Evolutionary conservation across 2,113 vertebrate species (phyloP).

Genomic region (Panthera uncia): DNA sequence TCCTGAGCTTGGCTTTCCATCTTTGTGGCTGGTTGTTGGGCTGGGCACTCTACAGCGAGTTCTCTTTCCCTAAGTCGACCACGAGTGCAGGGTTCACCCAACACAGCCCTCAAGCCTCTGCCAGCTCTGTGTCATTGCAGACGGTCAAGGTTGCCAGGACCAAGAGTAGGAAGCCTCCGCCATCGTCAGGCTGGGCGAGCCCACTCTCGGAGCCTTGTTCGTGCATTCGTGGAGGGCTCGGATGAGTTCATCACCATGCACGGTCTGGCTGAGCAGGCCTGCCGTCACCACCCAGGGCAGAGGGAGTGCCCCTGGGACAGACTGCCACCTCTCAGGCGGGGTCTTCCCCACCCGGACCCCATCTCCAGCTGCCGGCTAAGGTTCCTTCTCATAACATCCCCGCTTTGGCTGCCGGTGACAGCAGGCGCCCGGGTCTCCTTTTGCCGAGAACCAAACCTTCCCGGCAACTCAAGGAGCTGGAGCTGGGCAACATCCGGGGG

Average conservation of each 20-base stretch:
- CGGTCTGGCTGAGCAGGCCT: neutral
- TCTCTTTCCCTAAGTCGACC: neutral
- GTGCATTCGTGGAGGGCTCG: neutral
- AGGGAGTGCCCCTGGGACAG: neutral
- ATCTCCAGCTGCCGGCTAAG: neutral
- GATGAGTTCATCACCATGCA: accelerated
- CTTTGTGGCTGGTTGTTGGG: neutral
- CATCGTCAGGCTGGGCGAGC: accelerated
- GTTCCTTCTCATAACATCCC: neutral
- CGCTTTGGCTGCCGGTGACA: too few relatives aligned
- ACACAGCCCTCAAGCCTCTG: neutral
- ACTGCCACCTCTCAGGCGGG: neutral
- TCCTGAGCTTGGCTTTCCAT: neutral
- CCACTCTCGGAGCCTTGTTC: neutral
- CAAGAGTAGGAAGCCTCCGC: neutral
- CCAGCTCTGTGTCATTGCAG: neutral
- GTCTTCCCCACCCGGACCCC: neutral
- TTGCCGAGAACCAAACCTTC: neutral
- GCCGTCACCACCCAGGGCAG: neutral
- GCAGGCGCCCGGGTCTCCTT: neutral
- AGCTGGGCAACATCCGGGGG: neutral
- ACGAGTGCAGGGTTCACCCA: neutral
- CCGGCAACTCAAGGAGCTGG: neutral
- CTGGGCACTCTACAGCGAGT: neutral
- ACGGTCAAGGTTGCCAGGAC: neutral